Percentiles rank a stretch among this genome's conserved stretches.
Conservation (phyloP, 2,797 vertebrate genomes). For the Schizopygopsis malacanthus region DNA sequence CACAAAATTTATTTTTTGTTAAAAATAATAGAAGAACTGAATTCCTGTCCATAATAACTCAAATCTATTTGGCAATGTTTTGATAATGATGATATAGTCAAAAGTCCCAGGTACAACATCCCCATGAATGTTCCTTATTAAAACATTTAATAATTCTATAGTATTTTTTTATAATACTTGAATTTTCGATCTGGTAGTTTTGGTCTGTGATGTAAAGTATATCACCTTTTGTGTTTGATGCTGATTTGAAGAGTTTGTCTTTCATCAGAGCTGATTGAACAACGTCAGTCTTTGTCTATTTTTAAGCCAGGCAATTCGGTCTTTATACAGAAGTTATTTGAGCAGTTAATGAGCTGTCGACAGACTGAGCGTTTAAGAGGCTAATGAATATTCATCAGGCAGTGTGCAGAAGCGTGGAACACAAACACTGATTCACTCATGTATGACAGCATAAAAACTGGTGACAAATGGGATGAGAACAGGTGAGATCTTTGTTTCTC, state of each 20-base stretch:
- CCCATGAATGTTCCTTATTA: background rate
- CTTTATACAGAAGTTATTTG: constrained; percentile 50
- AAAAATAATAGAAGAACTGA: background rate
- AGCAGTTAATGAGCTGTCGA: constrained; percentile 49
- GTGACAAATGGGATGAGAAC: constrained; percentile 64
- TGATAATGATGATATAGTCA: constrained; percentile 7
- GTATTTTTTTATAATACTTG: background rate
- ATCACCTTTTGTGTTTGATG: constrained; percentile 8
- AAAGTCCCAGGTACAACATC: background rate
- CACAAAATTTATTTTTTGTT: background rate
- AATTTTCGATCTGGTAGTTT: background rate
- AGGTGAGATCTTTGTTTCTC: constrained; percentile 62
- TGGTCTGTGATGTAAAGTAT: background rate
- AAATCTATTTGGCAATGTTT: constrained; percentile 17
- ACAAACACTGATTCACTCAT: constrained; percentile 58
- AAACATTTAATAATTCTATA: background rate
- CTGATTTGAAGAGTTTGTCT: constrained; percentile 39
- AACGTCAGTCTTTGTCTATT: constrained; percentile 40
- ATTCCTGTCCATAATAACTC: constrained; percentile 1
- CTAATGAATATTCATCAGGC: constrained; percentile 60
- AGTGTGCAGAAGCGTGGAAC: constrained; percentile 50
- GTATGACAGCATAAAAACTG: constrained; percentile 57
- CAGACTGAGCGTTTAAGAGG: constrained; percentile 40
- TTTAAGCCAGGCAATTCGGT: constrained; percentile 58
- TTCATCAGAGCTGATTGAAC: constrained; percentile 46